Evolutionary conservation across 1,140 invertebrate genomes (phyloP).

Genomic region (Thaumatotibia leucotreta): DNA sequence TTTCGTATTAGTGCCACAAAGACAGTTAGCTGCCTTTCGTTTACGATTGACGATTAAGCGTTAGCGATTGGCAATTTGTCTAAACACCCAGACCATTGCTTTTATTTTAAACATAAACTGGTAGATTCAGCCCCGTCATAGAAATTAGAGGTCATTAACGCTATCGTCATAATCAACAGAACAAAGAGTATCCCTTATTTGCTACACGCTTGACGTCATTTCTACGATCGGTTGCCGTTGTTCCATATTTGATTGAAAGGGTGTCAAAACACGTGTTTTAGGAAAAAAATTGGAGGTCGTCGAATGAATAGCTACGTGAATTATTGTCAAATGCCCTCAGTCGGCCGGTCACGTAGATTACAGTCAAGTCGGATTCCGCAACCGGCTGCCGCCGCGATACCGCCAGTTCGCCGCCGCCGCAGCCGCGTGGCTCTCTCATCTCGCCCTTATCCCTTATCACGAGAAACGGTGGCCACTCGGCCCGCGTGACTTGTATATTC

Average conservation of each 20-base stretch:
- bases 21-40: too few species aligned
- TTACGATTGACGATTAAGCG: too few species aligned
- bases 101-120: background rate
- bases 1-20: too few species aligned
- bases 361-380: conserved; percentile 20
- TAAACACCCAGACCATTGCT: background rate
- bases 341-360: conserved; percentile 32
- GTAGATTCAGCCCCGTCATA: conserved; percentile 16
- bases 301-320: conserved; percentile 22
- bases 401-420: conserved; percentile 29
- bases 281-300: conserved; percentile 29
- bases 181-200: conserved; percentile 27
- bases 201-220: conserved; percentile 17
- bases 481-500: conserved; percentile 42
- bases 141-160: conserved; percentile 30
- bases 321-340: conserved; percentile 38
- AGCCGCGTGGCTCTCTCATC: conserved; percentile 28
- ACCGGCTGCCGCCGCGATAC: conserved; percentile 13
- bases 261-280: conserved; percentile 20
- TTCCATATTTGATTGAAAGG: conserved; percentile 18
- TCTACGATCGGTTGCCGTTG: conserved; percentile 15
- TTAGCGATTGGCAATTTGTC: too few species aligned
- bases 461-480: conserved; percentile 28
- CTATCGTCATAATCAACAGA: conserved; percentile 26
- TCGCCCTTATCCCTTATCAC: conserved; percentile 54